These are phyloP conservation scores for Redunca redunca DNA, from an alignment of 2,113 vertebrate species.

Conservation along the genomic window DNA sequence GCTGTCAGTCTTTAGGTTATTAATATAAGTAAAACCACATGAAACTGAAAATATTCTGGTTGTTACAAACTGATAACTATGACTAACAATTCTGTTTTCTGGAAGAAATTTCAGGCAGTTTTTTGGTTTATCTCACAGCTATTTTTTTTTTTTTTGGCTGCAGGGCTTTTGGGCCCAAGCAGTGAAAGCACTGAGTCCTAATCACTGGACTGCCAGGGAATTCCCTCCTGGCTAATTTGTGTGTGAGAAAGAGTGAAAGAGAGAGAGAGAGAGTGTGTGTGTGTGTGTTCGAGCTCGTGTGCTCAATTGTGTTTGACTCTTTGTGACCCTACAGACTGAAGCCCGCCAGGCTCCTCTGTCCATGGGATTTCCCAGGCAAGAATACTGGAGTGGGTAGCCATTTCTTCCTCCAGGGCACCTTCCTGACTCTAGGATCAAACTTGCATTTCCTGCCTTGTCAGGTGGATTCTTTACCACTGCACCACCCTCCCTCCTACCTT, in stretches of 20 bases:
- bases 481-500: background rate
- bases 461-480: background rate
- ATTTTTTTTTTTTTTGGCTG: background rate
- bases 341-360: background rate
- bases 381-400: background rate
- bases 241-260: background rate
- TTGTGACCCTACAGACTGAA: background rate
- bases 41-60: background rate
- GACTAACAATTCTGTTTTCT: background rate
- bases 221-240: background rate
- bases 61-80: background rate
- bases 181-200: background rate
- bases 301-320: background rate
- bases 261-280: background rate
- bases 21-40: background rate
- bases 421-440: background rate
- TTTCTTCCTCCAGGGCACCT: background rate
- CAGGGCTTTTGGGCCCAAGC: background rate
- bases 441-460: background rate
- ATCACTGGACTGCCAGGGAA: background rate
- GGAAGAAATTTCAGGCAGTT: background rate
- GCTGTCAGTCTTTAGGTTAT: background rate
- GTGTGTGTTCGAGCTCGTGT: accelerated
- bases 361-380: background rate
- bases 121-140: background rate